These are phyloP conservation scores for Drosophila bifasciata DNA, from an alignment of 1,140 invertebrate genomes.

Conservation along the genomic window DNA sequence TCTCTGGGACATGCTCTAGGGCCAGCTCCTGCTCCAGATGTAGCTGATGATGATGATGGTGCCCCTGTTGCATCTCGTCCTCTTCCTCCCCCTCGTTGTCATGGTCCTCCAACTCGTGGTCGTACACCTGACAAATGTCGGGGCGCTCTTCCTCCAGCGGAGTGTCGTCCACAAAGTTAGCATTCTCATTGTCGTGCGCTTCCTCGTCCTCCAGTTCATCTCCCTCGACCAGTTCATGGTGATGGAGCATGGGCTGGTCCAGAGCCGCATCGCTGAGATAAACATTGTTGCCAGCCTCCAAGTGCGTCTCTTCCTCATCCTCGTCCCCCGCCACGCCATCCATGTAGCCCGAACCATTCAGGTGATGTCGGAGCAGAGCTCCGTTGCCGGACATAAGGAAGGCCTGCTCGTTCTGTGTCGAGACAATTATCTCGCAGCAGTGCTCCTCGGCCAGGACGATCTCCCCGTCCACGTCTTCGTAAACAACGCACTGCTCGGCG, in stretches of 20 bases:
- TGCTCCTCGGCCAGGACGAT: conserved; percentile 60
- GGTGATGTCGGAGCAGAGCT: conserved; percentile 30
- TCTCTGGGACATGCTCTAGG: neutral
- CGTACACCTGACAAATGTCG: conserved; percentile 65
- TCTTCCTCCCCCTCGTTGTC: conserved; percentile 48
- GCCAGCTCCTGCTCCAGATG: neutral
- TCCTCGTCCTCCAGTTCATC: conserved; percentile 34
- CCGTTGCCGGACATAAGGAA: conserved; percentile 37
- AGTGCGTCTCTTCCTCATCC: conserved; percentile 19
- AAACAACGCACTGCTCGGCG: conserved; percentile 46
- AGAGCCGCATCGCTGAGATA: conserved; percentile 67
- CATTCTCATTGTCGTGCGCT: conserved; percentile 42
- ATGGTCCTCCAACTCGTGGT: conserved; percentile 66
- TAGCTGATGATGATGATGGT: neutral
- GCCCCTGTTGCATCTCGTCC: conserved; percentile 18
- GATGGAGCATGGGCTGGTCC: conserved; percentile 39
- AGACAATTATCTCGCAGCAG: conserved; percentile 68
- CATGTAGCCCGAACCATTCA: conserved; percentile 39
- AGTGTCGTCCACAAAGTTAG: conserved; percentile 46
- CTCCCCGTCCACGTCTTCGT: conserved; percentile 47
- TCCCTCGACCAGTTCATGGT: conserved; percentile 33
- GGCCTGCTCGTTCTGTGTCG: conserved; percentile 50
- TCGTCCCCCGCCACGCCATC: conserved; percentile 25
- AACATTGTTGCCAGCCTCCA: conserved; percentile 36
- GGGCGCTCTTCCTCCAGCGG: conserved; percentile 52